Percentiles rank a stretch among this genome's conserved stretches.
These are phyloP conservation scores for Cottus gobio DNA, from an alignment of 2,113 vertebrate genomes.

Conservation along the genomic window DNA sequence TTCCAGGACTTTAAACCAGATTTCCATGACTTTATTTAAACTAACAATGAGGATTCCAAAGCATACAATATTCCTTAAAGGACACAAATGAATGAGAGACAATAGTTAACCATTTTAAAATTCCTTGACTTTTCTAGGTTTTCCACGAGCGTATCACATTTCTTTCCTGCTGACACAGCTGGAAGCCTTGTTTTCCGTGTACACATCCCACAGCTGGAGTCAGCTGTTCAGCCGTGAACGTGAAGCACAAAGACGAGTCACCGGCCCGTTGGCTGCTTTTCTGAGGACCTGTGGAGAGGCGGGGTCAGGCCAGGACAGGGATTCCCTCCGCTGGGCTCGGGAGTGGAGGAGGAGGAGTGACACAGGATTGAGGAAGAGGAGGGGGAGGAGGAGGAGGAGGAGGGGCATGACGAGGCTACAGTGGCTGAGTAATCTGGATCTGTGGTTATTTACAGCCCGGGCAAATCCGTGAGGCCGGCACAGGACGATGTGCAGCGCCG, in stretches of 20 bases:
- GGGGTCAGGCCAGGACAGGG: conserved; percentile 41
- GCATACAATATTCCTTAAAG: too few species aligned
- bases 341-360: not conserved
- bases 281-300: not conserved
- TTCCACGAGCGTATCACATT: too few species aligned
- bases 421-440: conserved; percentile 78
- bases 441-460: conserved; percentile 75
- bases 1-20: too few species aligned
- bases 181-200: conserved; percentile 18
- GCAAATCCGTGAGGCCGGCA: conserved; percentile 65
- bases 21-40: too few species aligned
- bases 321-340: conserved; percentile 52
- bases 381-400: not conserved
- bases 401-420: conserved; percentile 56
- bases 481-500: conserved; percentile 25
- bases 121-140: too few species aligned
- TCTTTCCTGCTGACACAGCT: conserved; percentile 34
- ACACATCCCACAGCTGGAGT: conserved; percentile 20
- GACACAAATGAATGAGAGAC: too few species aligned
- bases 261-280: not conserved
- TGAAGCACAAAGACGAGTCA: not conserved
- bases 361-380: conserved; percentile 1
- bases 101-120: too few species aligned
- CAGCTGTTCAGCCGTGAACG: too few species aligned
- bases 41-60: too few species aligned